Evolutionary conservation across 2,797 vertebrate genomes (phyloP), one percentile per base, ranked within the genome.

Genomic region (Pangasius krempfi): DNA sequence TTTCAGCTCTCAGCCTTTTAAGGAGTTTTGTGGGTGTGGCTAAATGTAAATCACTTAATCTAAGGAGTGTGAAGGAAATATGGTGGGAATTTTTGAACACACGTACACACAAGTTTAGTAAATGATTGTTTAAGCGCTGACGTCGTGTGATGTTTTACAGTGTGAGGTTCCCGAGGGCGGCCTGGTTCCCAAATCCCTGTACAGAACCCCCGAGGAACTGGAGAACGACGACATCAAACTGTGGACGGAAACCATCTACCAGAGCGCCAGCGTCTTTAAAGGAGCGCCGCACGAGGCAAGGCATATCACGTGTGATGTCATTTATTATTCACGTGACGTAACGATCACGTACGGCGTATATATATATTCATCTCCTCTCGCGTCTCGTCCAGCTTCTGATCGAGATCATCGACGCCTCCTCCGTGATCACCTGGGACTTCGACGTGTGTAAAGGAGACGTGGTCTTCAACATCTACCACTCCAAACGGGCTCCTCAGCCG

Each of bases 391-490:
- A 97, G 99, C 95, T 99, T 78, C 94, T 98, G 91, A 95, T 99
- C 33, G 97, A 99, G 95, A 99, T 99, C 70, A 98, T 98, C 80
- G 99, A 99, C 0, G 97, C 98, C 86, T 97, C 98, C 1, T 99
- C 98, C 0, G 99, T 99, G 91, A 98, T 99, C 95, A 99, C 98
- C 0, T 99, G 99, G 99, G 99, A 99, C 94, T 99, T 99, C 66
- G 99, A 99, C 0, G 98, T 99, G 88, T 99, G 98, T 94, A 99
- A 99, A 94, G 99, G 99, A 0, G 99, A 99, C 91, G 95, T 99
- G 0, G 97, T 99, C 72, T 99, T 99, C 92, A 99, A 99, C 93
- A 98, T 99, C 93, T 99, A 97, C 91, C 99, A 99, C 94, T 99
- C 98, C 80, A 99, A 99, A 92, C 94, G 98, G 87, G 96, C 98